Conservation (phyloP, 2,888 invertebrate genomes). For the Synanthedon vespiformis region DNA sequence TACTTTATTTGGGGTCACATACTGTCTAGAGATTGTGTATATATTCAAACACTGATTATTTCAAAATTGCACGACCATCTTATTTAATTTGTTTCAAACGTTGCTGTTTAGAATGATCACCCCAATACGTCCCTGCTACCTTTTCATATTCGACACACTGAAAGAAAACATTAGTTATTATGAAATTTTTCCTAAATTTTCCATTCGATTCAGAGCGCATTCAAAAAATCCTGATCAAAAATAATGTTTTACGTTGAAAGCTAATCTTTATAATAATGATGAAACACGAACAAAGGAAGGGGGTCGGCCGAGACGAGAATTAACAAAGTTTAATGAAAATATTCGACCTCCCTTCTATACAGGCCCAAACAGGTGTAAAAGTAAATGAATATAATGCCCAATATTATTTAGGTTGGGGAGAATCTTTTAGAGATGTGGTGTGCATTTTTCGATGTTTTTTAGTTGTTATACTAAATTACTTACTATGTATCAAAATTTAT, state of each 20-base stretch:
- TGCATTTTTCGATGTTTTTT: conserved; percentile 6
- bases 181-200: too few species aligned
- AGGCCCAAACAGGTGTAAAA: conserved; percentile 36
- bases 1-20: too few species aligned
- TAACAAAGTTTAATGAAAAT: conserved; percentile 61
- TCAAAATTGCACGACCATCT: too few species aligned
- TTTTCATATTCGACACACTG: too few species aligned
- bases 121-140: too few species aligned
- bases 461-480: neutral
- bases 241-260: conserved; percentile 19
- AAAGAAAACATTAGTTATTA: too few species aligned
- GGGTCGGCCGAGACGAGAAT: conserved; percentile 25
- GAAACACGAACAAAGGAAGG: conserved; percentile 14
- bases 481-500: too few species aligned
- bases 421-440: conserved; percentile 9
- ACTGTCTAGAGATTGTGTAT: too few species aligned
- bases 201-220: too few species aligned
- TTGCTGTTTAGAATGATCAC: too few species aligned
- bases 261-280: conserved; percentile 8
- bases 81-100: too few species aligned
- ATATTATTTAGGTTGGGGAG: conserved; percentile 10
- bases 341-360: conserved; percentile 19
- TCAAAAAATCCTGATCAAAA: conserved; percentile 1
- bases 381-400: conserved; percentile 26
- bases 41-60: too few species aligned